These are phyloP conservation scores for Prinia subflava DNA, from an alignment of 2,113 vertebrate genomes.

Conservation along the genomic window DNA sequence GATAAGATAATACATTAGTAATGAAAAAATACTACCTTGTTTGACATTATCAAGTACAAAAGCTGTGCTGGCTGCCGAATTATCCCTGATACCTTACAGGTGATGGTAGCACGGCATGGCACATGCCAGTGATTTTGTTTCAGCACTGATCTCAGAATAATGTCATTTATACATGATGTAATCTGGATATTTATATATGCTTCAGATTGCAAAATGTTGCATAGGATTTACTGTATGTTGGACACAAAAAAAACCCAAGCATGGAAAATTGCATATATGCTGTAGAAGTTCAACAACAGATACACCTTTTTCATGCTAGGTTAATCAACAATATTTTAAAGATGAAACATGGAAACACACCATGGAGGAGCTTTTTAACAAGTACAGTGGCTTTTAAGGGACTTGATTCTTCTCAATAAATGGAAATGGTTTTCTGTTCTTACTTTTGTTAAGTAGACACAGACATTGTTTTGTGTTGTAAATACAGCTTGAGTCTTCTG, in stretches of 20 bases:
- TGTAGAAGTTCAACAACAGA: not conserved
- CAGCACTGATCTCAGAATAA: not conserved
- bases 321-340: not conserved
- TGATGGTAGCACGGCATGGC: not conserved
- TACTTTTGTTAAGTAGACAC: slow-evolving; percentile 54
- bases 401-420: not conserved
- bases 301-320: not conserved
- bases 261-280: not conserved
- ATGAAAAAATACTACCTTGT: not conserved
- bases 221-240: not conserved
- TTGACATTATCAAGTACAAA: not conserved
- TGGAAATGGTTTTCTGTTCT: slow-evolving; percentile 1
- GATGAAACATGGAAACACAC: not conserved
- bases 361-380: not conserved
- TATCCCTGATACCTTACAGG: not conserved
- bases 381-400: not conserved
- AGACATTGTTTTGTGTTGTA: slow-evolving; percentile 89
- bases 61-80: not conserved
- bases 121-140: not conserved
- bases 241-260: rapidly evolving
- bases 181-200: not conserved
- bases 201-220: not conserved
- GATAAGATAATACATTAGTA: not conserved
- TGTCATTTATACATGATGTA: not conserved
- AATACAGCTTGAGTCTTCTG: slow-evolving; percentile 89